Conservation (phyloP, 2,888 invertebrate genomes). For the Diachrysia chrysitis region DNA sequence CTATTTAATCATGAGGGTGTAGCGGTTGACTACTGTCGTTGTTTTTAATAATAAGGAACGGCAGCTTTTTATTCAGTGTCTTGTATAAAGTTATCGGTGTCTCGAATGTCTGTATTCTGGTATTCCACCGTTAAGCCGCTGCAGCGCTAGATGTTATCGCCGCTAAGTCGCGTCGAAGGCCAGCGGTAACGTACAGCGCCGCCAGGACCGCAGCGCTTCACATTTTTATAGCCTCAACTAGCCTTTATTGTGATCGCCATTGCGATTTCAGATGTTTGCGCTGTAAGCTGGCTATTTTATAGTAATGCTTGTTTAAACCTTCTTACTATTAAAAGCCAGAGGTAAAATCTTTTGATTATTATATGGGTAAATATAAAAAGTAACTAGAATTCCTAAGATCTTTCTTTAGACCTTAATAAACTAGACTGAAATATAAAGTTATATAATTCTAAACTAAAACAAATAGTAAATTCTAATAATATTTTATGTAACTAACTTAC, state of each 20-base stretch:
- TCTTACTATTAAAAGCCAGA: conserved; percentile 9
- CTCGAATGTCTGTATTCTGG: neutral
- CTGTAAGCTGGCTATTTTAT: conserved; percentile 15
- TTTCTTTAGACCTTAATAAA: too few relatives aligned
- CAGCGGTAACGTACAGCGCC: conserved; percentile 33
- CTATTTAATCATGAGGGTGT: neutral
- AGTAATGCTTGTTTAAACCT: conserved; percentile 25
- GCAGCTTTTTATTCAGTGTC: neutral
- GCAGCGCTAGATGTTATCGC: conserved; percentile 46
- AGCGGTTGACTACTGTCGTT: neutral
- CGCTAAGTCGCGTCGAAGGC: conserved; percentile 48
- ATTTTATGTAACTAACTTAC: neutral
- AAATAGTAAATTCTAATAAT: neutral
- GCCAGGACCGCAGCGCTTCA: conserved; percentile 32
- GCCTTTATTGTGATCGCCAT: conserved; percentile 46
- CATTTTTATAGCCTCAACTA: conserved; percentile 55
- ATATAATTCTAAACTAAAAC: neutral
- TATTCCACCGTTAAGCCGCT: conserved; percentile 27
- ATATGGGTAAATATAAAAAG: too few relatives aligned
- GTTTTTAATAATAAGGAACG: neutral
- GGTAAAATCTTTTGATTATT: neutral
- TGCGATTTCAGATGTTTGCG: conserved; percentile 37
- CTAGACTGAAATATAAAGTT: too few relatives aligned
- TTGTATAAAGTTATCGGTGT: neutral
- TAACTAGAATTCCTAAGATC: too few relatives aligned